Evolutionary conservation across 2,888 invertebrate genomes (phyloP), one percentile per base, ranked within the genome.

Genomic region (Acanthacorydalis orientalis): DNA sequence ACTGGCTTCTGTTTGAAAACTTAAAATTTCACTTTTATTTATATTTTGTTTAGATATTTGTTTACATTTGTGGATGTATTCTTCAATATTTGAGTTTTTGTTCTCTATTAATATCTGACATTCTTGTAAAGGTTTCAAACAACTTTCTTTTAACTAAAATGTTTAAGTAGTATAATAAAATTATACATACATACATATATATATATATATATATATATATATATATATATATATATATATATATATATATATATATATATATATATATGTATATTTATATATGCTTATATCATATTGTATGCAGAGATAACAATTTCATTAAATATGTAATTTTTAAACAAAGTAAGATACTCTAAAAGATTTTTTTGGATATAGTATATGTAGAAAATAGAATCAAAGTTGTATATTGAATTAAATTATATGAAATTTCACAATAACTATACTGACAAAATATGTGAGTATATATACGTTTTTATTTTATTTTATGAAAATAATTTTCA

Each of bases 81-180:
- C 54, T 40, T 59, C 49, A n/a, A 68, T 65, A 34, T 57, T 56
- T 37, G 58, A 55, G 41, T 67, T 58, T 57, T 64, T 65, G 16
- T 60, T 60, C 14, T 53, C 54, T 35, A 69, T 64, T 9, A 68
- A 56, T 47, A 60, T 59, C 45, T 57, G 61, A 51, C 67, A 68
- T 49, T 64, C 65, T 53, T 57, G 57, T 47, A 70, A 53, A 31
- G 68, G 69, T 10, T 55, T 55, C 31, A 68, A 53, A 46, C 64
- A 64, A 48, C 67, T 61, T 46, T 58, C 51, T 54, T 57, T 53
- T 11, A 57, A 56, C 61, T 63, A 43, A 52, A 58, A 54, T 32
- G 7, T 4, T 43, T 31, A 7, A 10, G 2, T 32, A 4, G 23
- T 23, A 23, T 23, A 23, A 23, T 23, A 31, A 9, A 12, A 2